These are phyloP conservation scores for Myiozetetes cayanensis DNA, from an alignment of 2,113 vertebrate species.

Conservation along the genomic window DNA sequence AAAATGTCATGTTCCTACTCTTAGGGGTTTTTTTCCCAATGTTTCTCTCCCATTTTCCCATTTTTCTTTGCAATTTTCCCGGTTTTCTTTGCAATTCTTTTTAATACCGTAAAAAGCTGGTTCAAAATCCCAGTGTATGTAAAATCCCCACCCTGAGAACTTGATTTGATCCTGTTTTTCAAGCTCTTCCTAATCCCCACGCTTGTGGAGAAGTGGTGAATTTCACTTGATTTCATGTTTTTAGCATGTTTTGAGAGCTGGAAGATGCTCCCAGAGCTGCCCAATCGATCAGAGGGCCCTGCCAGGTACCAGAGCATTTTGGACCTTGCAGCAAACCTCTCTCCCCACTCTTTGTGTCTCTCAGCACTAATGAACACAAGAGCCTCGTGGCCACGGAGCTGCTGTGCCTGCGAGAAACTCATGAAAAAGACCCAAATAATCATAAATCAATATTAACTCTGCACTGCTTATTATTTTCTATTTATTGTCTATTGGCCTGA, in stretches of 20 bases:
- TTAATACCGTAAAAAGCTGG: not conserved
- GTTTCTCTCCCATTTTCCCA: not conserved
- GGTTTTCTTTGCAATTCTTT: not conserved
- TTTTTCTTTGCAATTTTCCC: not conserved
- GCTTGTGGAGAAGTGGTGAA: fast-evolving
- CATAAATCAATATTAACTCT: constrained; percentile 49
- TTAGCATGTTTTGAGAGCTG: not conserved
- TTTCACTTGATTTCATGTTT: not conserved
- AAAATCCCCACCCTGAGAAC: not conserved
- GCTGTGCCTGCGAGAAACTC: constrained; percentile 10
- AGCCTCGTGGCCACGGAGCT: not conserved
- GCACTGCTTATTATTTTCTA: constrained; percentile 35
- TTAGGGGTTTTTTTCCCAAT: not conserved
- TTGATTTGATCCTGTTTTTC: not conserved
- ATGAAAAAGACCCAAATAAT: constrained; percentile 41
- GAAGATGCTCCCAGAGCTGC: not conserved
- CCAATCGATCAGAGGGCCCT: not conserved
- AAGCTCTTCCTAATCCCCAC: not conserved
- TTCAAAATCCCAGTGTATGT: not conserved
- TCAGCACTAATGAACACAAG: fast-evolving
- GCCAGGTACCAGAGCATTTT: not conserved
- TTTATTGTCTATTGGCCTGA: constrained; percentile 41
- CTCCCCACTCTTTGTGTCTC: not conserved
- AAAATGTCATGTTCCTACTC: fast-evolving
- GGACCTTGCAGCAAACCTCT: not conserved